phyloP scores from a whole-genome alignment of 2,113 vertebrate species.

The Vidua chalybeata region DNA sequence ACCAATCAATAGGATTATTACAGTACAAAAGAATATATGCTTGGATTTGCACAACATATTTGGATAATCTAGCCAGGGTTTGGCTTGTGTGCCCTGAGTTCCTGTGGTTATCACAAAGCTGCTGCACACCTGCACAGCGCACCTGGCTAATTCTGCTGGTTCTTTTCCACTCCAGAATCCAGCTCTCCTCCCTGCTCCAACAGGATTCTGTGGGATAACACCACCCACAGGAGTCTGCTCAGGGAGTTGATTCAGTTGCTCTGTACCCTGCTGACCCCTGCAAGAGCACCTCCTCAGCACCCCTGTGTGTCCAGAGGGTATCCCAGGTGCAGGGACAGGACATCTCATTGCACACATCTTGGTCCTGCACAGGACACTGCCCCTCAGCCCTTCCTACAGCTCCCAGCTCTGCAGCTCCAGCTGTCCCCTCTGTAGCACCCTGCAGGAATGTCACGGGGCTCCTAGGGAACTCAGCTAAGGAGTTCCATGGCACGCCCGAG shows the following conservation, averaged over 20 bases:
- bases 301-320: neutral
- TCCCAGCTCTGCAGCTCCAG: neutral
- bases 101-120: neutral
- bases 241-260: fast-evolving
- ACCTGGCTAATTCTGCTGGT: neutral
- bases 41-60: neutral
- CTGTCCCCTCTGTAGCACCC: neutral
- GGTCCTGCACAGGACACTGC: neutral
- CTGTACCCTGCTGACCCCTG: fast-evolving
- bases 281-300: neutral
- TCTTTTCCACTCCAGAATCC: neutral
- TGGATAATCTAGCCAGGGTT: neutral
- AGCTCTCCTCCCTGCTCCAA: neutral
- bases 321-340: neutral
- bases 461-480: neutral
- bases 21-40: neutral
- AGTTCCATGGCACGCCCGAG: neutral
- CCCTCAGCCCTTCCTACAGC: neutral
- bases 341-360: neutral
- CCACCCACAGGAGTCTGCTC: neutral
- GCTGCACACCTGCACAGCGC: neutral
- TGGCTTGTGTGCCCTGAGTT: neutral
- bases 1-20: neutral
- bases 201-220: neutral
- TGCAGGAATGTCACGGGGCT: neutral